Percentiles rank a stretch among this genome's conserved stretches.
These are phyloP conservation scores for Geodia barretti DNA, from an alignment of 37 sponge, comb jelly and placozoan species.

Conservation along the genomic window DNA sequence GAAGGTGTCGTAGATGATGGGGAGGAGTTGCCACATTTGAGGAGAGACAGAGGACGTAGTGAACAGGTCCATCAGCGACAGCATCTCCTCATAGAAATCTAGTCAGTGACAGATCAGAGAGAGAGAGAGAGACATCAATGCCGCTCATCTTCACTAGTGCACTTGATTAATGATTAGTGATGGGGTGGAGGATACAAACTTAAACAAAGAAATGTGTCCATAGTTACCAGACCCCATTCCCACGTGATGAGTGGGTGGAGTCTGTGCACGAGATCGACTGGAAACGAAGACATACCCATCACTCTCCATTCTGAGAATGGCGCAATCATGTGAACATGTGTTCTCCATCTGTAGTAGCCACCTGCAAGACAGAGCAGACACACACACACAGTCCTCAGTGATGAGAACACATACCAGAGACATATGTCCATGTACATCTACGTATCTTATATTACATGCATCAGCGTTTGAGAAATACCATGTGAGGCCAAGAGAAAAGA, in stretches of 20 bases:
- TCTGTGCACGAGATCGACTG: not conserved
- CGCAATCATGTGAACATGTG: slow-evolving; percentile 41
- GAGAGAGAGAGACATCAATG: not conserved
- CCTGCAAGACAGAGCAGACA: no score
- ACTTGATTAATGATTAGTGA: no score
- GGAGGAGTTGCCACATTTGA: slow-evolving; percentile 82
- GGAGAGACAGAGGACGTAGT: slow-evolving; percentile 70
- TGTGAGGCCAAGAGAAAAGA: no score
- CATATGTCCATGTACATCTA: no score
- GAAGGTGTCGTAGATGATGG: slow-evolving; percentile 81
- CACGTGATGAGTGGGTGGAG: not conserved
- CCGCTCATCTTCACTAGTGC: no score
- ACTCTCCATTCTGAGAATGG: slow-evolving; percentile 68
- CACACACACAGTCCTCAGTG: no score
- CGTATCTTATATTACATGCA: no score
- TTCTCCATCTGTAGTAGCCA: slow-evolving; percentile 68
- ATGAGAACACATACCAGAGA: no score
- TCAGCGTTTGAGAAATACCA: no score
- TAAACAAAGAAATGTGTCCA: no score
- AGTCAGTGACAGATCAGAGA: not conserved
- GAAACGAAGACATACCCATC: slow-evolving; percentile 28
- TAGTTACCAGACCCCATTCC: no score
- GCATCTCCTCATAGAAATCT: slow-evolving; percentile 97
- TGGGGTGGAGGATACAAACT: no score
- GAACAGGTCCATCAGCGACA: slow-evolving; percentile 70